Evolutionary conservation across 2,797 vertebrate species (phyloP).

Genomic region (Octomys mimax): DNA sequence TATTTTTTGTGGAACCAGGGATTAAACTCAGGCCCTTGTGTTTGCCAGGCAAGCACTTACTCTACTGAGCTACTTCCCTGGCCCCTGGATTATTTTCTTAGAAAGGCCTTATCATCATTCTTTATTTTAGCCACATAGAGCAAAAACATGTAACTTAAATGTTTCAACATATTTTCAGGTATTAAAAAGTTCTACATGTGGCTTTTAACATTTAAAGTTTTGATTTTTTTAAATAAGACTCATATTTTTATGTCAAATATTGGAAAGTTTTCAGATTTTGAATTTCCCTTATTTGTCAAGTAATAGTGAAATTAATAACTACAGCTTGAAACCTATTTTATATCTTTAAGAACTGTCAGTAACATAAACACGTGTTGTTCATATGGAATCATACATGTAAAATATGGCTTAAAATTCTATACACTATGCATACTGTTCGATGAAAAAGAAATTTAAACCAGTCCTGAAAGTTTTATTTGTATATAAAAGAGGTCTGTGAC

Average conservation of each 20-base stretch:
- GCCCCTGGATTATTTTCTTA: slow-evolving; percentile 54
- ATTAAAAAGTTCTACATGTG: slow-evolving; percentile 19
- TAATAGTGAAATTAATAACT: slow-evolving; percentile 60
- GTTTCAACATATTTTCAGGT: slow-evolving; percentile 54
- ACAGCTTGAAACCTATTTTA: slow-evolving; percentile 5
- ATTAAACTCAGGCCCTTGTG: too few species aligned
- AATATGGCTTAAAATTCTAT: slow-evolving; percentile 5
- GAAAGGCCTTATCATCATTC: neutral
- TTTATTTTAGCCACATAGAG: slow-evolving; percentile 19
- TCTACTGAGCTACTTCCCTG: too few species aligned
- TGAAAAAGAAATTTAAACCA: neutral
- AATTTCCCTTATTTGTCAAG: slow-evolving; percentile 55
- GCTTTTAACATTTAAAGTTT: neutral
- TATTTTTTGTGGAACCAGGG: too few species aligned
- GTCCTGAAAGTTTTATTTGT: neutral
- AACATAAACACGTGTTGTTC: slow-evolving; percentile 42
- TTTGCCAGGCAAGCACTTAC: too few species aligned
- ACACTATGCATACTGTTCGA: neutral
- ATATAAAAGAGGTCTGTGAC: slow-evolving; percentile 21
- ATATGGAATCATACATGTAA: slow-evolving; percentile 4
- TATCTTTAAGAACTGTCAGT: slow-evolving; percentile 34
- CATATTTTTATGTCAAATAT: slow-evolving; percentile 53
- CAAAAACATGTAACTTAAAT: slow-evolving; percentile 24
- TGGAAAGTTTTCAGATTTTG: slow-evolving; percentile 66
- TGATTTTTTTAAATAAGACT: neutral